These are phyloP conservation scores for Hydractinia symbiolongicarpus DNA, from an alignment of 30 jellyfish, hydroid and myxozoan genomes.

Conservation along the genomic window DNA sequence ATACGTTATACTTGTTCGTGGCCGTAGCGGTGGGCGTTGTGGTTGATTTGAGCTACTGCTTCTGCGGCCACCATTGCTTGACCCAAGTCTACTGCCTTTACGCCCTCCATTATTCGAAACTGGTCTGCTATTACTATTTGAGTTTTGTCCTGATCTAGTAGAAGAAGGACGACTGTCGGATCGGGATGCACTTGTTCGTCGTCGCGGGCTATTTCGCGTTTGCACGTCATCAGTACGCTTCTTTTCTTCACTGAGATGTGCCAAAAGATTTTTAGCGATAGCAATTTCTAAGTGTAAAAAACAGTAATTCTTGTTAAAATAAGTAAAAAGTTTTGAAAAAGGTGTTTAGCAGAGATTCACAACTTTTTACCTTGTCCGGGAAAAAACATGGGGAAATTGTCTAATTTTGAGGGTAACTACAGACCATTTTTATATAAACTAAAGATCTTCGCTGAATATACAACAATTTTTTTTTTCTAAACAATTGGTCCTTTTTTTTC, in stretches of 20 bases:
- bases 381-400: no score
- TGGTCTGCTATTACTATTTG: background rate
- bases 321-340: no score
- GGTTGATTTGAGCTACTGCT: background rate
- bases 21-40: background rate
- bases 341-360: no score
- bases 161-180: background rate
- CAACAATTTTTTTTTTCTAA: no score
- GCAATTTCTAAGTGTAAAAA: background rate
- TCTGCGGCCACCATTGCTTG: background rate
- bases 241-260: background rate
- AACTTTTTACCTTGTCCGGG: no score
- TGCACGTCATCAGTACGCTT: background rate
- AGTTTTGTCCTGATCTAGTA: background rate
- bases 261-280: background rate
- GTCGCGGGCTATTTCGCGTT: constrained; percentile 8
- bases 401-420: no score
- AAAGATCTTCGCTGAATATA: no score
- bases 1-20: constrained; percentile 1
- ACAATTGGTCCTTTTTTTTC: no score
- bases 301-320: background rate
- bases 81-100: background rate
- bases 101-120: background rate
- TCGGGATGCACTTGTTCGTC: background rate
- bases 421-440: no score